phyloP scores from a whole-genome alignment of 92 coral and sea anemone genomes.

The Parazoanthus atlanticus region DNA sequence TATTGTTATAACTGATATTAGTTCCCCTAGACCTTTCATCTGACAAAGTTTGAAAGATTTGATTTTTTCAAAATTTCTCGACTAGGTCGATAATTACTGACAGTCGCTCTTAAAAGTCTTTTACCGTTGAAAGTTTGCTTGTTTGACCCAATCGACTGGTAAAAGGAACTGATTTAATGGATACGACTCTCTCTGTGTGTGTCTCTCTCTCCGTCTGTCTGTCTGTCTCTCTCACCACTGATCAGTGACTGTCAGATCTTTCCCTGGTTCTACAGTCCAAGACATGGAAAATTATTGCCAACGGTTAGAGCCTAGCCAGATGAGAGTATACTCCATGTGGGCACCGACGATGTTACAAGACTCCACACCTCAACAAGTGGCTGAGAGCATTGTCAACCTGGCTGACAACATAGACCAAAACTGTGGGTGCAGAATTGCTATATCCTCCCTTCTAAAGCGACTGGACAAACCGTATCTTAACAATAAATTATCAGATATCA shows the following conservation, averaged over 20 bases:
- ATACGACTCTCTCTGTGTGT: too few relatives aligned
- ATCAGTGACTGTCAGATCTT: slow-evolving; percentile 41
- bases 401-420: slow-evolving; percentile 41
- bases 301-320: slow-evolving; percentile 40
- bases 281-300: slow-evolving; percentile 42
- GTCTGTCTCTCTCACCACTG: too few relatives aligned
- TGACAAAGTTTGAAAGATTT: too few relatives aligned
- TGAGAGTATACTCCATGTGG: slow-evolving; percentile 38
- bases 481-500: slow-evolving; percentile 18
- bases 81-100: too few relatives aligned
- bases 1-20: too few relatives aligned
- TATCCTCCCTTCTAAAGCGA: slow-evolving; percentile 18
- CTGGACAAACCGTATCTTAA: slow-evolving; percentile 11
- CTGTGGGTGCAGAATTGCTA: slow-evolving; percentile 5
- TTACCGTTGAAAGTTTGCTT: too few relatives aligned
- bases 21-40: too few relatives aligned
- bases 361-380: background rate
- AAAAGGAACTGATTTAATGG: too few relatives aligned
- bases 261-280: slow-evolving; percentile 44
- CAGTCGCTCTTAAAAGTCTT: too few relatives aligned
- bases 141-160: too few relatives aligned
- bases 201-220: too few relatives aligned
- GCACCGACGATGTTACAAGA: slow-evolving; percentile 39
- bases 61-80: too few relatives aligned
- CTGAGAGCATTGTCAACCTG: slow-evolving; percentile 20